Evolutionary conservation across 2,888 invertebrate genomes (phyloP).

Genomic region (Hirudinaria manillensis): DNA sequence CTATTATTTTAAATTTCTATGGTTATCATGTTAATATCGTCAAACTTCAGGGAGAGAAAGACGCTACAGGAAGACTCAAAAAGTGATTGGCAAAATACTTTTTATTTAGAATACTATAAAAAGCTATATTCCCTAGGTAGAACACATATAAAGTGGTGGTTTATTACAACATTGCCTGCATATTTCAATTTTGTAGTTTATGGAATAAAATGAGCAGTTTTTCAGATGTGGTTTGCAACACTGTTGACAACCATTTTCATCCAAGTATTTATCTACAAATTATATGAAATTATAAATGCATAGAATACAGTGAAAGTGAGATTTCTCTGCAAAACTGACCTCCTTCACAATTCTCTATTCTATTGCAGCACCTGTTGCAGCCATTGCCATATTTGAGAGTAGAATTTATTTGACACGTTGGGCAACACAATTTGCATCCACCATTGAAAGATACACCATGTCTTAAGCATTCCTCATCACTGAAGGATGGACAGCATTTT

Average conservation of each 20-base stretch:
- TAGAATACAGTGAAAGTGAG: neutral
- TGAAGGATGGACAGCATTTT: neutral
- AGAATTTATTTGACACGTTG: neutral
- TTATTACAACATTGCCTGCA: slow-evolving; percentile 15
- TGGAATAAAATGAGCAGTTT: slow-evolving; percentile 8
- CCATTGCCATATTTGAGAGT: neutral
- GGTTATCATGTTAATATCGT: no score
- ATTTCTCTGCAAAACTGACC: neutral
- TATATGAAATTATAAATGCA: neutral
- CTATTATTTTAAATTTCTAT: no score
- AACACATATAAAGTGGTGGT: neutral
- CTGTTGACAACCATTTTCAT: slow-evolving; percentile 7
- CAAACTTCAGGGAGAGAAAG: no score
- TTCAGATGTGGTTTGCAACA: slow-evolving; percentile 3
- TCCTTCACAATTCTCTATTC: neutral
- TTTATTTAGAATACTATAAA: no score
- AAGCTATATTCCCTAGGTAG: neutral
- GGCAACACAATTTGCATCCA: slow-evolving; percentile 2
- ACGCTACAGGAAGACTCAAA: no score
- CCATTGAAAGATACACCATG: no score
- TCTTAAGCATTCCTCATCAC: neutral
- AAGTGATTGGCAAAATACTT: no score
- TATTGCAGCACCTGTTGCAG: neutral
- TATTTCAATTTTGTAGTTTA: slow-evolving; percentile 1
- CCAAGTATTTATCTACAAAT: neutral